Percentiles rank a stretch among this genome's conserved stretches.
phyloP scores from a whole-genome alignment of 2,888 invertebrate genomes.

The Archips xylosteana region DNA sequence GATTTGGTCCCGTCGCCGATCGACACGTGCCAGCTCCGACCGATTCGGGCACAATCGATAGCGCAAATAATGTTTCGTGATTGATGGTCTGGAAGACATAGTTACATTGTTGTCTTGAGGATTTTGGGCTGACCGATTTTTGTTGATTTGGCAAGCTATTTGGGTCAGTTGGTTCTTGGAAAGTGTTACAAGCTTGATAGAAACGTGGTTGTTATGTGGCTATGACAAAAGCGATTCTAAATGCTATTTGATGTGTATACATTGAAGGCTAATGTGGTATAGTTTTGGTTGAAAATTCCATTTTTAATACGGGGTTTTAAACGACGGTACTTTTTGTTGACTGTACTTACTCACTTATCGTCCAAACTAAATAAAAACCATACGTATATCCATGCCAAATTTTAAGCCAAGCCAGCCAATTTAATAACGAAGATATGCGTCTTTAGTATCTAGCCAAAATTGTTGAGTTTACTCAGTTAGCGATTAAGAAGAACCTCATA shows the following conservation, averaged over 20 bases:
- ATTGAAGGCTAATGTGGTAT: neutral
- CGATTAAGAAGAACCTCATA: constrained; percentile 5
- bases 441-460: neutral
- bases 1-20: constrained; percentile 61
- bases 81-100: constrained; percentile 67
- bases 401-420: too few relatives aligned
- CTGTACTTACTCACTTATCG: too few relatives aligned
- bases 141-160: constrained; percentile 34
- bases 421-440: neutral
- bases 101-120: constrained; percentile 57
- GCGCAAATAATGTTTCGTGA: constrained; percentile 78
- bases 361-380: too few relatives aligned
- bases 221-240: neutral
- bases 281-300: too few relatives aligned
- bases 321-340: too few relatives aligned
- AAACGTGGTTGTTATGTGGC: neutral
- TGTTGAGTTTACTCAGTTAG: neutral
- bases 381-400: too few relatives aligned
- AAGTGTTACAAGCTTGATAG: constrained; percentile 2
- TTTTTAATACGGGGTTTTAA: too few relatives aligned
- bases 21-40: constrained; percentile 62
- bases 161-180: constrained; percentile 34
- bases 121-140: constrained; percentile 41
- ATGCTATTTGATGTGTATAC: neutral
- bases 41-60: constrained; percentile 71